phyloP scores from a whole-genome alignment of 2,888 invertebrate genomes.

The Drosophila colorata region DNA sequence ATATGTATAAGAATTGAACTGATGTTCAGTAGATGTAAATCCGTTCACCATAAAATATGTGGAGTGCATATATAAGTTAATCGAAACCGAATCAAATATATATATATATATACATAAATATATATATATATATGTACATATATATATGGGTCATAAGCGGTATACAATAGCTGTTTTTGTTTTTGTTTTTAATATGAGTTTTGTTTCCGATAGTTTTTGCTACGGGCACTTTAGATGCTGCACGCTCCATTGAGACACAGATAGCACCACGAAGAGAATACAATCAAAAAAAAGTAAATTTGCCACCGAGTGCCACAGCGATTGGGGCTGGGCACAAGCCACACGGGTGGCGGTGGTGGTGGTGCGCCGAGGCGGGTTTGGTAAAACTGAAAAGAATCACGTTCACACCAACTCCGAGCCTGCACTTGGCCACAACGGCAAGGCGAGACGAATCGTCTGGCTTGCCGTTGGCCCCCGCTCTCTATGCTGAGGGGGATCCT shows the following conservation, averaged over 20 bases:
- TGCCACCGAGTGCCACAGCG: conserved; percentile 4
- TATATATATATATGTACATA: conserved; percentile 7
- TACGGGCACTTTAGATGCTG: conserved; percentile 76
- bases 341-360: background rate
- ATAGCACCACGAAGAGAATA: conserved; percentile 74
- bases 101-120: background rate
- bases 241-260: conserved; percentile 77
- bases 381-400: conserved; percentile 30
- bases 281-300: conserved; percentile 21
- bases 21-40: conserved; percentile 14
- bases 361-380: conserved; percentile 2
- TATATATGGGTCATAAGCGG: conserved; percentile 13
- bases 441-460: conserved; percentile 2
- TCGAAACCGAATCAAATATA: conserved; percentile 12
- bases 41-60: conserved; percentile 21
- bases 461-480: conserved; percentile 3
- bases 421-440: conserved; percentile 3
- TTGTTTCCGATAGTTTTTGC: conserved; percentile 47
- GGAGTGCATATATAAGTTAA: conserved; percentile 15
- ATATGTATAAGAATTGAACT: conserved; percentile 19
- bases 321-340: conserved; percentile 7
- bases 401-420: conserved; percentile 22
- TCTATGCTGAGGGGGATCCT: conserved; percentile 2
- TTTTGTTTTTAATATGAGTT: conserved; percentile 37
- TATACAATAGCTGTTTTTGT: conserved; percentile 13